Percentiles rank a stretch among this genome's conserved stretches.
phyloP scores from a whole-genome alignment of 1,140 invertebrate species.

The Aphelenchoides fujianensis region DNA sequence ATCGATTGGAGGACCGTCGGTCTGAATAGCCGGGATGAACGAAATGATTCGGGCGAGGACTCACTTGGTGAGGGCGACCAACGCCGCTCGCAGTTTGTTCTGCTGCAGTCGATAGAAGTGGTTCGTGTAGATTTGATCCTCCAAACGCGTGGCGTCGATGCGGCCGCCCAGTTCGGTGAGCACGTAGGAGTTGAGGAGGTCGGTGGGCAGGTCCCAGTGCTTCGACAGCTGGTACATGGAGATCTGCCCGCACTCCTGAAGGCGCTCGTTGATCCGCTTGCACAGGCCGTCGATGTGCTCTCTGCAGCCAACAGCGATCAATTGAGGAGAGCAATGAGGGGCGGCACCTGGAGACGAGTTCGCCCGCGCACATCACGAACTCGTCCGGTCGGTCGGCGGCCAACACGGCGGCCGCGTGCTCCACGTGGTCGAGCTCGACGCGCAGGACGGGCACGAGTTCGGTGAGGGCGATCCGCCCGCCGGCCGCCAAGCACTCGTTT shows the following conservation, averaged over 20 bases:
- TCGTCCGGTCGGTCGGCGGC: slow-evolving; percentile 14
- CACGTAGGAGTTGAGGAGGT: slow-evolving; percentile 44
- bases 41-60: slow-evolving; percentile 6
- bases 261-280: slow-evolving; percentile 26
- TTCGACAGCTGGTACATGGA: slow-evolving; percentile 37
- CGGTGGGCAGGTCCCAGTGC: slow-evolving; percentile 32
- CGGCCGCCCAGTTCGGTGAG: slow-evolving; percentile 37
- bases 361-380: slow-evolving; percentile 44
- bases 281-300: slow-evolving; percentile 40
- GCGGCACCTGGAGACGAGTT: slow-evolving; percentile 39
- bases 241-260: slow-evolving; percentile 42
- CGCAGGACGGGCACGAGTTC: slow-evolving; percentile 41
- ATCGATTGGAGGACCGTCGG: slow-evolving; percentile 28
- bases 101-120: slow-evolving; percentile 29
- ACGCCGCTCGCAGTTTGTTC: slow-evolving; percentile 35
- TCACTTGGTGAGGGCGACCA: slow-evolving; percentile 42
- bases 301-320: slow-evolving; percentile 30
- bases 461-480: slow-evolving; percentile 39
- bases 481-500: slow-evolving; percentile 45
- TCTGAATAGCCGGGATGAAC: slow-evolving; percentile 23
- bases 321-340: background rate
- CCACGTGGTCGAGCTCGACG: slow-evolving; percentile 39
- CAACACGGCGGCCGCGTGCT: slow-evolving; percentile 23
- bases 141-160: slow-evolving; percentile 35
- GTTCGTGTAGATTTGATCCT: slow-evolving; percentile 44